Base-by-base conservation (phyloP, 2,888 invertebrate genomes). In the Crepidodera aurea region DNA sequence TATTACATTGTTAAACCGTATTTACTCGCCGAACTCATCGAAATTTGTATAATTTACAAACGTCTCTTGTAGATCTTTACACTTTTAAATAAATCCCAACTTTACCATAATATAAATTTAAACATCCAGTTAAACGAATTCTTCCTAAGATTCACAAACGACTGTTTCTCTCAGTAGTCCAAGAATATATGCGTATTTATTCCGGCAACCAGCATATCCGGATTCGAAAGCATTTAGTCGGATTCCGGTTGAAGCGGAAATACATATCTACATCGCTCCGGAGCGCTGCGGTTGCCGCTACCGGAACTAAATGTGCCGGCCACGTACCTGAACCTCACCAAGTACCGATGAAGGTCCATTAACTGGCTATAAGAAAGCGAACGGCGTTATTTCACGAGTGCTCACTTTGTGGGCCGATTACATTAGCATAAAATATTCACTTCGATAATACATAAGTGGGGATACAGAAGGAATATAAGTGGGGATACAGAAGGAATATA, bases 181-280 rank as follows among this genome's bases (percentile, higher is more conserved):
- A 73, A 73, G 73, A 71, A 74, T 75, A 75, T 75, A 77, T 75
- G 73, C 72, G 74, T 77, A 77, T 78, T 78, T 77, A 78, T 78
- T 77, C 77, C 77, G 77, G 78, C 76, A 68, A 72, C 74, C 73
- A 73, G 73, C 75, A 71, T 72, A 75, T 78, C 78, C 78, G 78
- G 76, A 77, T 77, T 76, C 76, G 72, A 71, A 73, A 77, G 77
- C 77, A 77, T 78, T 78, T 77, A 77, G 75, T 69, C 72, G 73
- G 76, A 77, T 78, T 79, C 78, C 78, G 77, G 77, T 50, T 16
- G 12, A 48, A 65, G 69, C 71, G 76, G 77, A 77, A 76, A 76
- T 74, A 77, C 77, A 77, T 34, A 16, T 73, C 72, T 73, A 75
- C 73, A 76, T 74, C 71, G 50, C 42, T 40, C 25, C 58, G 51